These are phyloP conservation scores for Noctua pronuba DNA, from an alignment of 2,888 invertebrate species.

Conservation along the genomic window DNA sequence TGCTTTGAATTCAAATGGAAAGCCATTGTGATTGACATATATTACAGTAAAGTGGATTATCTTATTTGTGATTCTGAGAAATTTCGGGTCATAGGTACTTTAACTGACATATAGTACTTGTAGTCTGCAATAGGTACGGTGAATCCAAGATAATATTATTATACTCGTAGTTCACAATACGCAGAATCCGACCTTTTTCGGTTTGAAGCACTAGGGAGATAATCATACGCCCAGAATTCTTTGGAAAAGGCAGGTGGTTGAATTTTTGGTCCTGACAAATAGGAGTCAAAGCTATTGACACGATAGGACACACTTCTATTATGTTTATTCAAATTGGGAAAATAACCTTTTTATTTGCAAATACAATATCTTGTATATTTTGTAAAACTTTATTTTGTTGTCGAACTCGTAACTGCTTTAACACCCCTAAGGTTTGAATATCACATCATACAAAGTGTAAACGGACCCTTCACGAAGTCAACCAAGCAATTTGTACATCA, in stretches of 20 bases:
- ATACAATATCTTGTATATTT: neutral
- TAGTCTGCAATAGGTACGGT: neutral
- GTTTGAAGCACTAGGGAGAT: slow-evolving; percentile 18
- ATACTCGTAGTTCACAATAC: neutral
- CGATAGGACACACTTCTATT: slow-evolving; percentile 5
- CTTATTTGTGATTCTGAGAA: slow-evolving; percentile 3
- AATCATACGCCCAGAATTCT: slow-evolving; percentile 13
- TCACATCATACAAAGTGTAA: no score
- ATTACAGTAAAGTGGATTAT: slow-evolving; percentile 7
- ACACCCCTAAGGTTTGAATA: neutral
- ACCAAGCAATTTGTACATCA: no score
- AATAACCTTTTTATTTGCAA: neutral
- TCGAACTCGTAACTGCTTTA: neutral
- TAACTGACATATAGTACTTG: neutral
- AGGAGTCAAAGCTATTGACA: neutral
- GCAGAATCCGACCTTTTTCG: slow-evolving; percentile 1
- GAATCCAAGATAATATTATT: neutral
- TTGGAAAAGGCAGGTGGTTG: slow-evolving; percentile 9
- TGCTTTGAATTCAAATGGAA: slow-evolving; percentile 40
- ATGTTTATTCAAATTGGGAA: neutral
- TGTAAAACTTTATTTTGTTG: neutral
- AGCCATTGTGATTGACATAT: slow-evolving; percentile 38
- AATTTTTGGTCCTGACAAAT: slow-evolving; percentile 3
- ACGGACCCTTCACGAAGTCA: no score
- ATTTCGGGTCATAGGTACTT: neutral